Conservation (phyloP, 2,888 invertebrate species). For the Amphipoea lucens region DNA sequence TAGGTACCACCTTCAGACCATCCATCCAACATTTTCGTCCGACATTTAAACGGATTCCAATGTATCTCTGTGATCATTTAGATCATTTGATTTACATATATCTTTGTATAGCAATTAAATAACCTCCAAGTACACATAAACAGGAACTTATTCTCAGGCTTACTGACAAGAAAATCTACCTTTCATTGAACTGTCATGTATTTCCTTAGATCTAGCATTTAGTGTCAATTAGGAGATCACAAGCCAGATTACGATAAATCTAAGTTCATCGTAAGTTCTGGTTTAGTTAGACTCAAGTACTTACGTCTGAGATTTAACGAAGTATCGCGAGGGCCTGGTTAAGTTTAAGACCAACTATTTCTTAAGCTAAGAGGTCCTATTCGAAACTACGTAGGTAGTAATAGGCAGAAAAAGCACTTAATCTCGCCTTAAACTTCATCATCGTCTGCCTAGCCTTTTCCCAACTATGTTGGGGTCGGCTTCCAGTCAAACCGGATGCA, state of each 20-base stretch:
- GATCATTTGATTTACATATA: neutral
- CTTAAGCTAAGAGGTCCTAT: neutral
- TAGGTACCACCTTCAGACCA: neutral
- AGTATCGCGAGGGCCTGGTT: neutral
- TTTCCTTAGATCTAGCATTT: conserved; percentile 33
- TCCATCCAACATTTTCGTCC: neutral
- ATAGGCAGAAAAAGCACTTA: too few relatives aligned
- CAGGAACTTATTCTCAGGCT: conserved; percentile 8
- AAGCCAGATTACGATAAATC: conserved; percentile 31
- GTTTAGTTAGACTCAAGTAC: neutral
- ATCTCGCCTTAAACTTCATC: too few relatives aligned
- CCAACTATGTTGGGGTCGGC: too few relatives aligned
- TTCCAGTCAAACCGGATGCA: too few relatives aligned
- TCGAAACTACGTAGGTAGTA: too few relatives aligned
- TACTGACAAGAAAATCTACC: conserved; percentile 40
- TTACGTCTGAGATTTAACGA: neutral
- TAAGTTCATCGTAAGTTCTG: conserved; percentile 11
- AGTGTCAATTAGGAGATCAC: conserved; percentile 43
- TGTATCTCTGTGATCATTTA: neutral
- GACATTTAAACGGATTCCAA: neutral
- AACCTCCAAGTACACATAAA: neutral
- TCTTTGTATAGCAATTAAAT: conserved; percentile 1
- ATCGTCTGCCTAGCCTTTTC: too few relatives aligned
- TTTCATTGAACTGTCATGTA: conserved; percentile 17
- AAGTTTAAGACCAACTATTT: neutral